phyloP scores from a whole-genome alignment of 2,888 invertebrate genomes.

The Latheticus oryzae region DNA sequence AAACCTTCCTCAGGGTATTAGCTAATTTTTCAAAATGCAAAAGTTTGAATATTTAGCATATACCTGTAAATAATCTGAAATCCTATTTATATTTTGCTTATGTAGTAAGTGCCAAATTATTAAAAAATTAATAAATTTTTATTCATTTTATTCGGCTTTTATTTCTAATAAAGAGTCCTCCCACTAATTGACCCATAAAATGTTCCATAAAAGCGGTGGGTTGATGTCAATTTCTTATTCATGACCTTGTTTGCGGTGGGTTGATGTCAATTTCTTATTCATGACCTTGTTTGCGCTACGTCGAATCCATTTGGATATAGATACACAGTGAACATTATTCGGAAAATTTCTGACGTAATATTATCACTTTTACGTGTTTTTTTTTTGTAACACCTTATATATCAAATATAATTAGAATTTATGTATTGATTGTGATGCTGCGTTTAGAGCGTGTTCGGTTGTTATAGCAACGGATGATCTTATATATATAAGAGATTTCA shows the following conservation, averaged over 20 bases:
- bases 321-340: no score
- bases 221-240: conserved; percentile 31
- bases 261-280: conserved; percentile 29
- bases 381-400: no score
- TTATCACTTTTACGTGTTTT: no score
- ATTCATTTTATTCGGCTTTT: conserved; percentile 3
- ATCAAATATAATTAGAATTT: no score
- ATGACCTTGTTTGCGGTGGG: conserved; percentile 30
- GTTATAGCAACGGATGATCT: conserved; percentile 15
- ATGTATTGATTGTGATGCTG: no score
- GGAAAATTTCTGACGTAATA: no score
- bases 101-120: conserved; percentile 27
- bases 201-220: conserved; percentile 27
- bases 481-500: conserved; percentile 22
- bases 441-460: conserved; percentile 17
- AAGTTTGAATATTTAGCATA: conserved; percentile 1
- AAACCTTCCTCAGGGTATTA: conserved; percentile 17
- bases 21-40: conserved; percentile 5
- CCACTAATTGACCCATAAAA: conserved; percentile 28
- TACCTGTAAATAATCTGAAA: conserved; percentile 25
- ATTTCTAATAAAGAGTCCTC: conserved; percentile 21
- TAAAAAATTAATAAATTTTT: background rate
- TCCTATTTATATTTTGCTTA: conserved; percentile 29
- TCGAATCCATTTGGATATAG: conserved; percentile 23
- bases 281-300: conserved; percentile 33